A percentile compares a stretch with the other conserved stretches of the same genome.
Conservation (phyloP, 2,888 invertebrate species). For the Cheiracanthium punctorium region DNA sequence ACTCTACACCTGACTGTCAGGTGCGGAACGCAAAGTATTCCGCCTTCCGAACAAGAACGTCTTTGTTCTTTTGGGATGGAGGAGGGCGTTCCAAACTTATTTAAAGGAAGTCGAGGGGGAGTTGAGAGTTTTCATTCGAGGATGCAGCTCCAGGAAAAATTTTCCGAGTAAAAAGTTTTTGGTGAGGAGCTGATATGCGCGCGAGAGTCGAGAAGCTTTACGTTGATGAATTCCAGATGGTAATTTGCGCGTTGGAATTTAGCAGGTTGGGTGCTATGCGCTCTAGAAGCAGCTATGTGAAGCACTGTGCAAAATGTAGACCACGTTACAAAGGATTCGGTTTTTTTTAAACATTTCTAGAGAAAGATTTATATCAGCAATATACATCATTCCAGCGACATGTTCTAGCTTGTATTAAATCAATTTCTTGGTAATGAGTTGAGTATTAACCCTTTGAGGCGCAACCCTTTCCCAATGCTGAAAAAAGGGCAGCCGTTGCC, state of each 20-base stretch:
- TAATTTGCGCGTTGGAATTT: not conserved
- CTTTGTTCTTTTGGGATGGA: not conserved
- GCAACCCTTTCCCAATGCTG: too few relatives aligned
- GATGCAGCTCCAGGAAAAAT: not conserved
- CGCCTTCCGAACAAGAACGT: not conserved
- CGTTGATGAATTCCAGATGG: conserved; percentile 10
- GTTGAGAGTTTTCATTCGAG: not conserved
- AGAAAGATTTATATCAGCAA: too few relatives aligned
- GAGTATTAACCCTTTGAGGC: too few relatives aligned
- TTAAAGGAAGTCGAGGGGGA: conserved; percentile 1
- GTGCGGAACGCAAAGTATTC: conserved; percentile 4
- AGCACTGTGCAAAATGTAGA: too few relatives aligned
- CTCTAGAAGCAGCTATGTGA: too few relatives aligned
- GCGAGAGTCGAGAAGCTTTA: not conserved
- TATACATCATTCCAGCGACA: too few relatives aligned
- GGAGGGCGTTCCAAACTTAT: conserved; percentile 10
- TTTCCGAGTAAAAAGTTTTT: not conserved
- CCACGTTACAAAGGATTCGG: too few relatives aligned
- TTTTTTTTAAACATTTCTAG: too few relatives aligned
- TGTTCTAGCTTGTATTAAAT: too few relatives aligned
- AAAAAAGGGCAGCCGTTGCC: too few relatives aligned
- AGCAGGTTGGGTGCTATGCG: not conserved
- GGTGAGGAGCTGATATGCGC: not conserved
- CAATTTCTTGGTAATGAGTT: too few relatives aligned
- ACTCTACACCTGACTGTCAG: conserved; percentile 17